Conservation (phyloP, 2,113 vertebrate species). For the Haemorhous mexicanus region DNA sequence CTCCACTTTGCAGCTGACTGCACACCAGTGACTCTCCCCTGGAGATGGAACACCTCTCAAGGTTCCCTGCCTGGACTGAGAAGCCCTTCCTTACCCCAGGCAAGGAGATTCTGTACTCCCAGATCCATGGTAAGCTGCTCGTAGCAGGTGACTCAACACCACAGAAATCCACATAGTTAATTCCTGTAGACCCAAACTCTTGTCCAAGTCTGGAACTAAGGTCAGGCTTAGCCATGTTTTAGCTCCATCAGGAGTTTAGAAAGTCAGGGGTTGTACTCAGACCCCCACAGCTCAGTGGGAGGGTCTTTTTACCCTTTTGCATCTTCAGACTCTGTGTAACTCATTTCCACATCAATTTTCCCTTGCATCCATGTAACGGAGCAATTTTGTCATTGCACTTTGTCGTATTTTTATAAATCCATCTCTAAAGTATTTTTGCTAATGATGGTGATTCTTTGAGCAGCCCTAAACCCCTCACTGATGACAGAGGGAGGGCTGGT, state of each 20-base stretch:
- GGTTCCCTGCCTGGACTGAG: background rate
- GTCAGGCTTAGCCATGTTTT: background rate
- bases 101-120: background rate
- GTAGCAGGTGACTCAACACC: too few species aligned
- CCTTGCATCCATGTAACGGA: background rate
- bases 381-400: background rate
- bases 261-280: background rate
- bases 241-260: background rate
- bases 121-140: background rate
- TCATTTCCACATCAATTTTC: background rate
- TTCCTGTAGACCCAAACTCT: background rate
- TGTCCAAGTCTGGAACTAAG: background rate
- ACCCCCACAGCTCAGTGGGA: background rate
- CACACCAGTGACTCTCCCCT: background rate
- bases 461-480: background rate
- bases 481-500: background rate
- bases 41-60: background rate
- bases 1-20: background rate
- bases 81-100: background rate
- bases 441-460: background rate
- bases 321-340: background rate
- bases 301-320: background rate
- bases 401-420: background rate
- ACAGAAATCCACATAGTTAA: fast-evolving
- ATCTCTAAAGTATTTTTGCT: background rate